Evolutionary conservation across 2,797 vertebrate genomes (phyloP).

Genomic region (Molossus alvarezi): DNA sequence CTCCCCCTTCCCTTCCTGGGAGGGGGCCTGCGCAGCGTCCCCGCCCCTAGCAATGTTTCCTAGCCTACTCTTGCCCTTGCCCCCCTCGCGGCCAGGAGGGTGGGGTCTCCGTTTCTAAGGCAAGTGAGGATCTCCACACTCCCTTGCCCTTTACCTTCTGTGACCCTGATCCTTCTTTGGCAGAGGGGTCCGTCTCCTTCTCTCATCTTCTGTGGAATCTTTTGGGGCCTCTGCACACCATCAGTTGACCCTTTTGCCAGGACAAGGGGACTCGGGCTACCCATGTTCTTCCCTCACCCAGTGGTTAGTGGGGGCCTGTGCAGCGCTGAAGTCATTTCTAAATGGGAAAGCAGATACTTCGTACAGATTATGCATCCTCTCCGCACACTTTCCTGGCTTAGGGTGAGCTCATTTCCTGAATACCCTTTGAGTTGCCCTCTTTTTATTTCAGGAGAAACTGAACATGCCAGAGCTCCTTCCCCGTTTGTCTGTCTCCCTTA

Average conservation of each 20-base stretch:
- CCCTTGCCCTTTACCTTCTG: slow-evolving; percentile 84
- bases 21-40: slow-evolving; percentile 68
- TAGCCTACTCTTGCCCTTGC: slow-evolving; percentile 71
- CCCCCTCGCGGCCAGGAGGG: slow-evolving; percentile 76
- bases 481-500: background rate
- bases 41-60: slow-evolving; percentile 64
- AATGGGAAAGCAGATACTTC: slow-evolving; percentile 76
- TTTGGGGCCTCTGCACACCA: slow-evolving; percentile 68
- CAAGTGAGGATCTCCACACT: slow-evolving; percentile 45
- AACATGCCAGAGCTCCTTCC: background rate
- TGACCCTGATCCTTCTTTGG: slow-evolving; percentile 82
- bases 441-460: slow-evolving; percentile 34
- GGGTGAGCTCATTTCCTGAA: slow-evolving; percentile 82
- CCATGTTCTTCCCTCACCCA: background rate
- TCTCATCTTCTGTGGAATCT: slow-evolving; percentile 12
- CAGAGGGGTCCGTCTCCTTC: slow-evolving; percentile 63
- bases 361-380: slow-evolving; percentile 50
- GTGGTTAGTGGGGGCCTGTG: slow-evolving; percentile 76
- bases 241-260: slow-evolving; percentile 73
- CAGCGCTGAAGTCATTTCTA: slow-evolving; percentile 80
- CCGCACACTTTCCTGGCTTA: slow-evolving; percentile 75
- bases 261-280: slow-evolving; percentile 75
- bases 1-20: slow-evolving; percentile 54
- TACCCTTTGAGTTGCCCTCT: slow-evolving; percentile 77
- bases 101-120: slow-evolving; percentile 78